Evolutionary conservation across 35 echinoderm and acorn worm genomes (phyloP).

Genomic region (Heliocidaris tuberculata): DNA sequence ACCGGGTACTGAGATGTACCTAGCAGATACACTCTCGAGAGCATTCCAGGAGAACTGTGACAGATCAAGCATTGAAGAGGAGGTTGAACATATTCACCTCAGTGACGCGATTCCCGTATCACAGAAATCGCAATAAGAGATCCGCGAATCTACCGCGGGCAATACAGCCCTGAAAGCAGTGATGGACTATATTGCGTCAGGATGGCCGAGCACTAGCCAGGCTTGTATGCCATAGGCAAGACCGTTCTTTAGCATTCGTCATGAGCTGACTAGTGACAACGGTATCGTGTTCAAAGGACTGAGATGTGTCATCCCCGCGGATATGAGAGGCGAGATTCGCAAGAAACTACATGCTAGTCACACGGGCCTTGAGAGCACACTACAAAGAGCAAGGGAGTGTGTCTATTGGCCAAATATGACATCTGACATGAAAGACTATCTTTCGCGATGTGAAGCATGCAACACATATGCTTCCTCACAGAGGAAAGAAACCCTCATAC

Average conservation of each 20-base stretch:
- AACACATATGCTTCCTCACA: slow-evolving; percentile 15
- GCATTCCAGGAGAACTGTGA: slow-evolving; percentile 57
- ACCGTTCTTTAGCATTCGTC: slow-evolving; percentile 46
- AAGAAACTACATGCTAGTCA: slow-evolving; percentile 65
- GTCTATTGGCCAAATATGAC: slow-evolving; percentile 73
- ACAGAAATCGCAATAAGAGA: slow-evolving; percentile 25
- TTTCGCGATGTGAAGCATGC: slow-evolving; percentile 61
- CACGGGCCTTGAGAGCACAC: slow-evolving; percentile 62
- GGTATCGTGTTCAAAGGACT: slow-evolving; percentile 63
- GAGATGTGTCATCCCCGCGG: slow-evolving; percentile 51
- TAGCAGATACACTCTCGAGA: too few species aligned
- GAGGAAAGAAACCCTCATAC: slow-evolving; percentile 28
- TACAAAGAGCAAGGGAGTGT: slow-evolving; percentile 57
- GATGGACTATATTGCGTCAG: slow-evolving; percentile 23
- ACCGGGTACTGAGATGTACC: slow-evolving; percentile 44
- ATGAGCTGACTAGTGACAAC: slow-evolving; percentile 56
- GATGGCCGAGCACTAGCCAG: slow-evolving; percentile 58
- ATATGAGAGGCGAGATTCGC: slow-evolving; percentile 40
- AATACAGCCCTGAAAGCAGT: slow-evolving; percentile 24
- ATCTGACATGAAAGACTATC: slow-evolving; percentile 56
- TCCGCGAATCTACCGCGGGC: slow-evolving; percentile 33
- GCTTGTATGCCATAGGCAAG: slow-evolving; percentile 27
- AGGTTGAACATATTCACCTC: slow-evolving; percentile 50
- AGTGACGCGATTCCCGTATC: slow-evolving; percentile 47
- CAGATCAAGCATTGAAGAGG: slow-evolving; percentile 35